Conservation (phyloP, 2,888 invertebrate species). For the Spatulosminthurus flaviceps region DNA sequence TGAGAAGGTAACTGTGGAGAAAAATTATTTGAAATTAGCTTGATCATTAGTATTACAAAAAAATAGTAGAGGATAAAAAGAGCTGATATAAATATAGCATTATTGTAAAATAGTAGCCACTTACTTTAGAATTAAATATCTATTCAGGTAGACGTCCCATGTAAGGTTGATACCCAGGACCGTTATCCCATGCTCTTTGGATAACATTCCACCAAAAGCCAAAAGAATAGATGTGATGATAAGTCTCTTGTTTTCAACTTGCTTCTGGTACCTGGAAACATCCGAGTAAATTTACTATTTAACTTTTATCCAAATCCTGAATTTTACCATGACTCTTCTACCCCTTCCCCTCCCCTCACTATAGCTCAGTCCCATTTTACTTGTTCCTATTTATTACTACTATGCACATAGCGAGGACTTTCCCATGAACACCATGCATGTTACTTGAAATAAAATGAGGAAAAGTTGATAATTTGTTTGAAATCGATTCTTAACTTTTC, state of each 20-base stretch:
- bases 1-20: conserved; percentile 56
- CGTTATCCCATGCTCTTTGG: conserved; percentile 87
- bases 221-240: conserved; percentile 58
- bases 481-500: conserved; percentile 14
- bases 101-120: too few species aligned
- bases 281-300: background rate
- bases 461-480: background rate
- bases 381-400: too few species aligned
- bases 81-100: background rate
- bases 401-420: too few species aligned
- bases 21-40: too few species aligned
- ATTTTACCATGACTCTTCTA: background rate
- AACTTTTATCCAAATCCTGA: background rate
- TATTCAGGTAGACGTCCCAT: conserved; percentile 75
- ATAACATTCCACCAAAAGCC: conserved; percentile 75
- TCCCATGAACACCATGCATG: too few species aligned
- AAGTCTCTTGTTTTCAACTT: conserved; percentile 57
- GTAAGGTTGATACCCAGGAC: conserved; percentile 80
- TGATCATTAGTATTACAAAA: too few species aligned
- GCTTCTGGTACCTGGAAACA: conserved; percentile 59
- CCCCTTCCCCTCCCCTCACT: too few species aligned
- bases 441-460: background rate
- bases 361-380: background rate
- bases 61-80: background rate
- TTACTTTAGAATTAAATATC: conserved; percentile 60